Evolutionary conservation across 35 echinoderm and acorn worm genomes (phyloP), one percentile per base, ranked within the genome.

Genomic region (Apostichopus japonicus): DNA sequence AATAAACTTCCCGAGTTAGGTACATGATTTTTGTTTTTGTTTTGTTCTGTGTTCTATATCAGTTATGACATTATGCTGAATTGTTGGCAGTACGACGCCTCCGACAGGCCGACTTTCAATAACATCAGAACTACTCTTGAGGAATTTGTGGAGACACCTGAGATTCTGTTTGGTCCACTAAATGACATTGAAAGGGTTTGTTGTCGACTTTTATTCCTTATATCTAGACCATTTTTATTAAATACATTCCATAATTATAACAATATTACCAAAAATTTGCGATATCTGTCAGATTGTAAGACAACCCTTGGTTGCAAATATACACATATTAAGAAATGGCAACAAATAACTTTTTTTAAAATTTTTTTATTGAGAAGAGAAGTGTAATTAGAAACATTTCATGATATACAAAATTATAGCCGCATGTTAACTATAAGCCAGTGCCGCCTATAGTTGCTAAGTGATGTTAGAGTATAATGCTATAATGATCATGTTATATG

Each of bases 21-120:
- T 44, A 44, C 33, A 44, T 44, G 33, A 44, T 44, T 44, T 44
- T 44, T 44, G 33, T 44, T 44, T 44, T 44, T 44, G 33, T 44
- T 44, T 4, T 44, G 33, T 44, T 44, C 33, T 44, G 33, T 44
- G 33, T 44, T 44, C 33, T 44, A 44, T 44, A 44, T 44, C 79
- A 83, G 79, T 3, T 83, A 83, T 83, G 79, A 3, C 11, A 83
- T 83, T 52, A 83, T 83, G 79, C 54, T 53, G 14, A 53, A 83
- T 19, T 83, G 79, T 83, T 83, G 79, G 79, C 79, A 83, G 52
- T 83, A 54, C 13, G 79, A 83, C 10, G 51, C 79, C 51, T 54
- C 27, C 5, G 24, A 83, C 13, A 44, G 79, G 54, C 79, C 79
- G 16, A 53, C 27, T 8, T 83, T 83, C 11, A 56, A 13, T 1